Evolutionary conservation across 2,113 vertebrate species (phyloP).

Genomic region (Gulo gulo): DNA sequence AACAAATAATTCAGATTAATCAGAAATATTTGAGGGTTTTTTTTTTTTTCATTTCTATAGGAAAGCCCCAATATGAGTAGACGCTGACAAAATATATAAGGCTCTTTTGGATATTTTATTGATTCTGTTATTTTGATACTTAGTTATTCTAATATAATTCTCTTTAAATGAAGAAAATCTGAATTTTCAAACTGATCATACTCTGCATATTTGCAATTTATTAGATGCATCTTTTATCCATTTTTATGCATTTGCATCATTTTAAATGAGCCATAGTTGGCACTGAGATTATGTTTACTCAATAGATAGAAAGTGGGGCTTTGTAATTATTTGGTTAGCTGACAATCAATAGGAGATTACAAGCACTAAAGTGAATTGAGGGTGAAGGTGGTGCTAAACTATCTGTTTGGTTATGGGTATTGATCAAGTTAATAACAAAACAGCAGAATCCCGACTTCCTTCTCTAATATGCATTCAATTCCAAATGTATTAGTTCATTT

Average conservation of each 20-base stretch:
- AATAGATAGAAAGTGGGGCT: neutral
- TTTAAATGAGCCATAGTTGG: neutral
- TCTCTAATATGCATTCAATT: neutral
- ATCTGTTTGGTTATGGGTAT: constrained; percentile 29
- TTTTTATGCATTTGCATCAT: neutral
- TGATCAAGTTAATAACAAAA: constrained; percentile 55
- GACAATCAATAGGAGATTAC: constrained; percentile 23
- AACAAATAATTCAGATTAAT: neutral
- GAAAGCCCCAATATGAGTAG: neutral
- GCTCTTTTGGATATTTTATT: neutral
- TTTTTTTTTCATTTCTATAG: neutral
- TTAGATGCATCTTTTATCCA: neutral
- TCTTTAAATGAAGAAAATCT: neutral
- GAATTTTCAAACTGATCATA: neutral
- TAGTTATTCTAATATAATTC: neutral
- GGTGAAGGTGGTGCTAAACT: constrained; percentile 8
- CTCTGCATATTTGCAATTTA: neutral
- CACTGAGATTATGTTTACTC: neutral
- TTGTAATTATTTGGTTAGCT: constrained; percentile 39
- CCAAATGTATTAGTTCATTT: constrained; percentile 32
- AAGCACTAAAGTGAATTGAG: constrained; percentile 15
- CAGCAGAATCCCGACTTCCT: neutral
- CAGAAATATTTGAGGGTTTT: neutral
- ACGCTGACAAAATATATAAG: neutral
- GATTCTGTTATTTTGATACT: neutral